Evolutionary conservation across 2,797 vertebrate species (phyloP), one percentile per base, ranked within the genome.

Genomic region (Epinephelus awoara): DNA sequence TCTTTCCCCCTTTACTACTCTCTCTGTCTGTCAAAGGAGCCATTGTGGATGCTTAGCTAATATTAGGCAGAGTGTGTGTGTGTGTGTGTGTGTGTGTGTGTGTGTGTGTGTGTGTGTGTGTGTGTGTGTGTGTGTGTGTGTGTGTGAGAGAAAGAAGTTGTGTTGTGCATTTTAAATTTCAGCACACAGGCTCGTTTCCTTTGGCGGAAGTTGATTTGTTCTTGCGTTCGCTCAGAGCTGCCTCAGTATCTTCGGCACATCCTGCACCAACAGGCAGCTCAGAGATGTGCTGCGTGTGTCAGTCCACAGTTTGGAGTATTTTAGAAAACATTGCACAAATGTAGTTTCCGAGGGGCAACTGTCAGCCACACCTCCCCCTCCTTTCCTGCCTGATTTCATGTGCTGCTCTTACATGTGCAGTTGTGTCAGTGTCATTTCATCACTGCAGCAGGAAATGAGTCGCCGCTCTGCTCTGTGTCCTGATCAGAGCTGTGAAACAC

Each of bases 31-130:
- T 88, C 75, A 90, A 87, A 80, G 79, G 77, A 42, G 59, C 67
- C 77, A 75, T 89, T 89, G 83, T 90, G 64, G 72, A 64, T 55
- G 34, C 44, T 84, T 59, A 44, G 66, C 63, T 87, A 83, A 87
- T 80, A 85, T 90, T 89, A 85, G 65, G 1, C 18, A n/a, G 25
- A 40, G 49, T 61, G 72, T 52, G 25, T 69, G 56, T 52, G 42
- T 46, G 62, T 13, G 44, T 13, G 44, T 46, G 62, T 44, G 11
- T 12, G 15, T 14, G 19, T 9, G 6, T 9, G 66, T 46, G 62
- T 13, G 42, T 13, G 42, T 46, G 62, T 27, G 25, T 46, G 54
- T 69, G 72, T 56, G 25, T 68, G 50, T 52, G 42, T 27, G 25
- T 29, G 54, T 69, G 72, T 56, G 25, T 68, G 50, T 52, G 42